Base-by-base conservation (phyloP, 2,797 vertebrate genomes). In the Choloepus didactylus region DNA sequence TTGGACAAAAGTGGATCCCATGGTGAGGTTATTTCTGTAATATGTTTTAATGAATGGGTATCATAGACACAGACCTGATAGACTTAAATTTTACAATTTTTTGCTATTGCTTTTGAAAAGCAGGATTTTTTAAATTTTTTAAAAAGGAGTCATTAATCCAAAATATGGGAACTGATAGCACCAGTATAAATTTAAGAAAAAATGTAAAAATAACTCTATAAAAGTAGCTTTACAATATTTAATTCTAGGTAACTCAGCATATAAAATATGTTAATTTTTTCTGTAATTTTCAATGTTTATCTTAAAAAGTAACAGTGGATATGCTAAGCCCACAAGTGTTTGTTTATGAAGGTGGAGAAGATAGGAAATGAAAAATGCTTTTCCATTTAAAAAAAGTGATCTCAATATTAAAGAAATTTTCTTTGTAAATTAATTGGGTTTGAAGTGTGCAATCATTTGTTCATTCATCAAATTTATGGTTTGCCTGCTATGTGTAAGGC, bases 1-100 rank as follows among this genome's bases (percentile, higher is more conserved):
- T 99, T 99, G 97, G 99, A 99, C 98, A 99, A 99, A 99, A 99
- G 99, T 88, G 99, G 99, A 97, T 99, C 99, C 94, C 99, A 99
- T 91, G 99, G 99, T 99, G 98, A 99, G 99, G 93, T 80, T 94
- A 75, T 67, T 49, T 79, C 54, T 85, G 66, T 91, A 25, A 75
- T 44, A 29, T 75, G 59, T 86, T 87, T 73, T 81, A 51, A 90
- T 12, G 31, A n/a, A 27, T 69, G 56, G 18, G 23, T 70, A 56
- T 56, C 70, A 21, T 70, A 69, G 51, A 49, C 44, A 75, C 6
- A 67, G 46, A 69, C 46, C 66, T 54, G 21, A 19, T 46, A 75
- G 21, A 21, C 27, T 90, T 70, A 35, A 67, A 6, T 90, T 81
- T 90, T 91, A 66, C 70, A 23, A 51, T 19, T 70, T 72, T 69